These are phyloP conservation scores for Taurulus bubalis DNA, from an alignment of 2,113 vertebrate species.

Conservation along the genomic window DNA sequence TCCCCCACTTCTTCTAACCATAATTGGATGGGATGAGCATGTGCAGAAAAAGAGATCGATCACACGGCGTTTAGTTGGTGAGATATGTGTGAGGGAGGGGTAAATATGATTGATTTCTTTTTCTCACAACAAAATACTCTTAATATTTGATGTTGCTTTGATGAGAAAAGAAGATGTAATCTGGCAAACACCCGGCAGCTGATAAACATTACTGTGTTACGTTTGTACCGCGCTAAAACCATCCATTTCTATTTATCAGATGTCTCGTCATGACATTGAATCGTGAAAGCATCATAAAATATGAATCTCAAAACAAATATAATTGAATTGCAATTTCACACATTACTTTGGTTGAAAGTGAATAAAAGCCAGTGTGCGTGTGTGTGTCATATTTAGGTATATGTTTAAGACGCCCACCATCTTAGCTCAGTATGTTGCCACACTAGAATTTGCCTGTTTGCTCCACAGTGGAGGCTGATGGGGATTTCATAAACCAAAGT, in stretches of 20 bases:
- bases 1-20: conserved; percentile 58
- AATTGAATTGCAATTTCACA: conserved; percentile 13
- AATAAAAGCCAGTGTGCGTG: not conserved
- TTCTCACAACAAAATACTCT: conserved; percentile 27
- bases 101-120: conserved; percentile 41
- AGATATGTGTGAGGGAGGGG: not conserved
- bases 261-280: conserved; percentile 29
- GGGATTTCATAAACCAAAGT: too few species aligned
- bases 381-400: not conserved
- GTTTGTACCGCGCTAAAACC: too few species aligned
- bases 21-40: conserved; percentile 64
- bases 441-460: not conserved
- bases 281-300: conserved; percentile 46
- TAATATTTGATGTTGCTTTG: conserved; percentile 37
- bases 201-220: too few species aligned
- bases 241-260: conserved; percentile 46
- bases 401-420: not conserved
- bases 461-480: too few species aligned
- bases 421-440: not conserved
- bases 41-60: conserved; percentile 38
- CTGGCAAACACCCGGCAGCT: too few species aligned
- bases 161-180: too few species aligned
- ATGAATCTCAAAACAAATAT: conserved; percentile 5
- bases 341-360: conserved; percentile 8
- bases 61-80: conserved; percentile 12